Evolutionary conservation across 2,888 invertebrate genomes (phyloP).

Genomic region (Napeogenes sylphis): DNA sequence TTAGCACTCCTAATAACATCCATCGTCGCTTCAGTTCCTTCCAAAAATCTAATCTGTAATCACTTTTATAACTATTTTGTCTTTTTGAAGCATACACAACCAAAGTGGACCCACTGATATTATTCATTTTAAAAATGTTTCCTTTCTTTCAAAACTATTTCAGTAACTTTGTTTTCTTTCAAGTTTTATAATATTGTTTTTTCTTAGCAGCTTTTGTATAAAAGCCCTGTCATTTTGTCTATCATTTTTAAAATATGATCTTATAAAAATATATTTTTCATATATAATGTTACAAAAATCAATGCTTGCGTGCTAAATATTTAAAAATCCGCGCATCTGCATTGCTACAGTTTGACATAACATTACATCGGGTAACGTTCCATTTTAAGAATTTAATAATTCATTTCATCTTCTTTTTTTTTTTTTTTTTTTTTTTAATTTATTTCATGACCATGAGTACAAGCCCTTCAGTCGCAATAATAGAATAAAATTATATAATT

Average conservation of each 20-base stretch:
- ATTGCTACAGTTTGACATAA: conserved; percentile 37
- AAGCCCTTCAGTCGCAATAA: too few species aligned
- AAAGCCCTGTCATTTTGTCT: neutral
- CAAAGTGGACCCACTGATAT: conserved; percentile 29
- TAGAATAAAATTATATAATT: too few species aligned
- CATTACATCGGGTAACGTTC: conserved; percentile 16
- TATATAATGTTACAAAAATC: conserved; percentile 13
- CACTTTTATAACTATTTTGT: conserved; percentile 32
- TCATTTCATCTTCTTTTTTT: too few species aligned
- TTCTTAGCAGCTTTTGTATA: neutral
- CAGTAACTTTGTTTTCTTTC: too few species aligned
- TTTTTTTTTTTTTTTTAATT: too few species aligned
- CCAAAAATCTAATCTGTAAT: conserved; percentile 50
- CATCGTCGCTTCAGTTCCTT: conserved; percentile 50
- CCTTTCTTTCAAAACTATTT: neutral
- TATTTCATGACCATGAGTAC: too few species aligned
- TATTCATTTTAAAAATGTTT: conserved; percentile 25
- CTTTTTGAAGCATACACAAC: conserved; percentile 30
- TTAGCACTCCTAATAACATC: conserved; percentile 56
- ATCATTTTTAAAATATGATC: too few species aligned
- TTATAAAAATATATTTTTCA: neutral
- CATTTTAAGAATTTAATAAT: conserved; percentile 5
- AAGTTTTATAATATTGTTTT: neutral
- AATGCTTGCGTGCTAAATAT: conserved; percentile 25
- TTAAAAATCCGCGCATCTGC: conserved; percentile 56